Evolutionary conservation across 2,113 vertebrate species (phyloP), one percentile per base, ranked within the genome.

Genomic region (Pedionomus torquatus): DNA sequence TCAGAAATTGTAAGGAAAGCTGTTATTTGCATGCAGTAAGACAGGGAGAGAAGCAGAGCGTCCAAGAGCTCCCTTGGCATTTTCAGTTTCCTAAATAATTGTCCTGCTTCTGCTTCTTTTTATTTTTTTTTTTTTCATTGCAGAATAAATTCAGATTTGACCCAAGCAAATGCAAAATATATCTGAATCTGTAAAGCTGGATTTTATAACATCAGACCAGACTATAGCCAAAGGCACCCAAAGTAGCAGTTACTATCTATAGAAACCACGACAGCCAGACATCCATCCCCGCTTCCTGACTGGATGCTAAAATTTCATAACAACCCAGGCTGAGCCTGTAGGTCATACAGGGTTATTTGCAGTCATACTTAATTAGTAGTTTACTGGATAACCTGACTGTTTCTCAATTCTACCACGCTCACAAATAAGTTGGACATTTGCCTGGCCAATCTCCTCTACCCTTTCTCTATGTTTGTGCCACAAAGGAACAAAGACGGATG

Each of bases 1-100:
- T 74, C 10, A 0, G 92, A 96, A 95, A 95, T 88, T 86, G 61
- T 65, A 74, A 95, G 89, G 92, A 94, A 97, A 96, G 80, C 92
- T 97, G 84, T 83, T 93, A 87, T 97, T 95, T 97, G 71, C 93
- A 93, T 95, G 93, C 76, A 96, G 70, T 82, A 89, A 94, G 92
- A 95, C 76, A 46, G 89, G 30, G 41, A 75, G 84, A 85, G 80
- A 87, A 96, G 57, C 55, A 79, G 5, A 61, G 43, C 5, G 0
- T 90, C 96, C 83, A 92, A 96, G 55, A 87, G 43, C 76, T 97
- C 84, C 79, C n/a, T 64, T 61, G 87, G 77, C 55, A 81, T 58
- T 92, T 90, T 82, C 51, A 49, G 65, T 89, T 96, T 95, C 76
- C 94, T 84, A 94, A 94, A 83, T 81, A 86, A 86, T 68, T 0